These are phyloP conservation scores for Stigmatopora nigra DNA, from an alignment of 2,113 vertebrate genomes.

Conservation along the genomic window DNA sequence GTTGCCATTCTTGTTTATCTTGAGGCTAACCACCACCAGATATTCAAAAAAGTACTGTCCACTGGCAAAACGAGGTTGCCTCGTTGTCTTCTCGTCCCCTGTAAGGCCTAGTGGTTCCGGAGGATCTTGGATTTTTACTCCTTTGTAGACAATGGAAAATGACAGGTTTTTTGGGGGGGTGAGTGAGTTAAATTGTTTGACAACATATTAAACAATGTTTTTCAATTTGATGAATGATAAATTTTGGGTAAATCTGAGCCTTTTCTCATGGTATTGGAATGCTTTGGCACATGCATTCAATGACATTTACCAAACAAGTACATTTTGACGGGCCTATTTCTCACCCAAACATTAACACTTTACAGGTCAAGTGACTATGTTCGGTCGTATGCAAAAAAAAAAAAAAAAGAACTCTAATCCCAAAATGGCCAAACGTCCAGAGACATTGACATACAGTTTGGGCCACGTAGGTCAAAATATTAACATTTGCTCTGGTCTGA, in stretches of 20 bases:
- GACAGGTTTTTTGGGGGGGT: too few relatives aligned
- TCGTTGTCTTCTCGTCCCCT: conserved; percentile 32
- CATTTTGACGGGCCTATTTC: too few relatives aligned
- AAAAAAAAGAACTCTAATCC: too few relatives aligned
- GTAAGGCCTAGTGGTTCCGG: not conserved
- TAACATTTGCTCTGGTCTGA: too few relatives aligned
- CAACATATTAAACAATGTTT: not conserved
- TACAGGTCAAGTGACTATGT: too few relatives aligned
- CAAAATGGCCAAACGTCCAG: too few relatives aligned
- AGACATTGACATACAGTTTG: too few relatives aligned
- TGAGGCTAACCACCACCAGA: conserved; percentile 87
- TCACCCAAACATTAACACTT: too few relatives aligned
- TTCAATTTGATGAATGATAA: not conserved
- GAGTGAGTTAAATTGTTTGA: too few relatives aligned
- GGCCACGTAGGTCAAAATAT: too few relatives aligned
- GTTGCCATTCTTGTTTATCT: conserved; percentile 60
- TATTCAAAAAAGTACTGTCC: conserved; percentile 95
- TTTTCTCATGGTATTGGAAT: not conserved
- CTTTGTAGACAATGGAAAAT: conserved; percentile 24
- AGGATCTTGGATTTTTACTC: conserved; percentile 36
- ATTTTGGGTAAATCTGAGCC: not conserved
- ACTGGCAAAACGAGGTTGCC: conserved; percentile 59
- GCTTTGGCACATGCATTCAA: not conserved
- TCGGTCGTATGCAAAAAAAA: too few relatives aligned
- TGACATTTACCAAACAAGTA: not conserved